Conservation (phyloP, 1,140 invertebrate species). For the Battus philenor region DNA sequence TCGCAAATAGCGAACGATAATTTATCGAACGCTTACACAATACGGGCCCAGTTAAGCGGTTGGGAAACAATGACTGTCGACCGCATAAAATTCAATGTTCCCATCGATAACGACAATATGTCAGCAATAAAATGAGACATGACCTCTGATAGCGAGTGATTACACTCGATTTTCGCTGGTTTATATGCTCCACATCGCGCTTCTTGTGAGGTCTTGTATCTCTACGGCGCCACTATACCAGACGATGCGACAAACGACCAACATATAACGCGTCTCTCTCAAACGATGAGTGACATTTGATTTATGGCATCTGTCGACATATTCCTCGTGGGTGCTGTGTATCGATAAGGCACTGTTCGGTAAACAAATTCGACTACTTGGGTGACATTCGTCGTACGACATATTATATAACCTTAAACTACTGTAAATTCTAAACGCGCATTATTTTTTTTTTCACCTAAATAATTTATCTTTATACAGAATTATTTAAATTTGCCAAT, state of each 20-base stretch:
- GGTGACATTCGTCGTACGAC: neutral
- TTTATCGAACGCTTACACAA: constrained; percentile 22
- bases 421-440: too few species aligned
- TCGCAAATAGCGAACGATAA: constrained; percentile 1
- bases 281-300: constrained; percentile 42
- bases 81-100: constrained; percentile 62
- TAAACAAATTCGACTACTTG: constrained; percentile 28
- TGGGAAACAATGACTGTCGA: constrained; percentile 51
- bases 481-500: too few species aligned
- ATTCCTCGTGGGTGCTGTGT: constrained; percentile 34
- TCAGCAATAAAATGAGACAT: constrained; percentile 63
- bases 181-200: constrained; percentile 58
- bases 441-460: too few species aligned
- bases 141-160: constrained; percentile 59
- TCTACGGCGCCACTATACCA: constrained; percentile 33
- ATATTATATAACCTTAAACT: too few species aligned
- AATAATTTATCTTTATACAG: too few species aligned
- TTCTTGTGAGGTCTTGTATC: constrained; percentile 63
- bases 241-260: constrained; percentile 22
- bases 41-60: constrained; percentile 22
- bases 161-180: constrained; percentile 71
- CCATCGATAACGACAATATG: constrained; percentile 65
- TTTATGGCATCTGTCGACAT: constrained; percentile 48
- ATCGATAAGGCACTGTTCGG: constrained; percentile 34
- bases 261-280: constrained; percentile 30